A percentile compares a stretch with the other conserved stretches of the same genome.
These are phyloP conservation scores for Lucilia sericata DNA, from an alignment of 1,140 invertebrate species.

Conservation along the genomic window DNA sequence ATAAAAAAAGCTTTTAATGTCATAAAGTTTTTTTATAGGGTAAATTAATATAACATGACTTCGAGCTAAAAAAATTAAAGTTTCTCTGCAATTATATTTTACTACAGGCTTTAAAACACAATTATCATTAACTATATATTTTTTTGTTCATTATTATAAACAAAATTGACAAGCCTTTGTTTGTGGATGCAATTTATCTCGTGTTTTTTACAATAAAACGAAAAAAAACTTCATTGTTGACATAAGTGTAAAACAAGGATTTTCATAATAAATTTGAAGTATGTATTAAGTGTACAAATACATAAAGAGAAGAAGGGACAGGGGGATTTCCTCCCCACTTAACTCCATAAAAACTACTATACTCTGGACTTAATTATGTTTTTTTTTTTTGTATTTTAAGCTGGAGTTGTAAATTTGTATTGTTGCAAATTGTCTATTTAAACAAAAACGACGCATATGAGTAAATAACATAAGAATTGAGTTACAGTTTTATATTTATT, in stretches of 20 bases:
- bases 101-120: not conserved
- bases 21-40: too few relatives aligned
- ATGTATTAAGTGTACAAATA: not conserved
- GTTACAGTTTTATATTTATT: not conserved
- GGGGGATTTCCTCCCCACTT: too few relatives aligned
- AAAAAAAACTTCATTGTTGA: not conserved
- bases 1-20: too few relatives aligned
- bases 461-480: not conserved
- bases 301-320: too few relatives aligned
- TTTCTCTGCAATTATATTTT: too few relatives aligned
- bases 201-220: not conserved
- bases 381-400: not conserved
- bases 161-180: not conserved
- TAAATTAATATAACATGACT: too few relatives aligned
- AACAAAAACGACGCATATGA: not conserved
- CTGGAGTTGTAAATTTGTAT: not conserved
- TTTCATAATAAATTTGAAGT: not conserved
- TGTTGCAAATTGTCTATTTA: not conserved
- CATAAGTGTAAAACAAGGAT: conserved; percentile 11
- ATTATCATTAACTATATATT: not conserved
- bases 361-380: not conserved
- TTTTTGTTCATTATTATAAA: not conserved
- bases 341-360: not conserved
- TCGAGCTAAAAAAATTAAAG: too few relatives aligned
- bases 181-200: not conserved